These are phyloP conservation scores for Dissostichus mawsoni DNA, from an alignment of 2,113 vertebrate genomes.

Conservation along the genomic window DNA sequence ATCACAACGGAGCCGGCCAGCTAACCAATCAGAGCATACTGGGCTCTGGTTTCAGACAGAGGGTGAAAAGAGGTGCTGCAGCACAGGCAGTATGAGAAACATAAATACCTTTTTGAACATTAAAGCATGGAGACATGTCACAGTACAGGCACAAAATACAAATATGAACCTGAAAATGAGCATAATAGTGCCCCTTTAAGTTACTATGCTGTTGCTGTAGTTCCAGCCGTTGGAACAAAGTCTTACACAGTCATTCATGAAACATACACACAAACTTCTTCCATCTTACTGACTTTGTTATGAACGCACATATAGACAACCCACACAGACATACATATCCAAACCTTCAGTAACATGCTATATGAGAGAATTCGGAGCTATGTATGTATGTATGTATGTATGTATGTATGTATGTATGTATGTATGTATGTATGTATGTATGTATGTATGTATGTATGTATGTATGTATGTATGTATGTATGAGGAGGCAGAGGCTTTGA, in stretches of 20 bases:
- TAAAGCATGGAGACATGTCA: no score
- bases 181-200: no score
- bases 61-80: no score
- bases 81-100: no score
- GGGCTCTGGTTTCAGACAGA: no score
- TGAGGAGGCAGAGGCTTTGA: constrained; percentile 51
- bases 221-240: no score
- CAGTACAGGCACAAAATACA: no score
- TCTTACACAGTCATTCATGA: not conserved
- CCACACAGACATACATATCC: not conserved
- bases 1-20: no score
- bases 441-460: constrained; percentile 14
- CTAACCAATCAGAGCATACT: no score
- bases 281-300: not conserved
- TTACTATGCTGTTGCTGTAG: no score
- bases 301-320: not conserved
- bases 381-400: constrained; percentile 16
- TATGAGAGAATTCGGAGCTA: constrained; percentile 8
- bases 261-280: not conserved
- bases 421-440: constrained; percentile 19
- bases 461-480: constrained; percentile 15
- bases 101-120: no score
- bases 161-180: no score
- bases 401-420: constrained; percentile 14
- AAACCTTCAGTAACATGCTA: not conserved